A percentile compares a stretch with the other conserved stretches of the same genome.
These are phyloP conservation scores for Diadema setosum DNA, from an alignment of 35 echinoderm and acorn worm genomes.

Conservation along the genomic window DNA sequence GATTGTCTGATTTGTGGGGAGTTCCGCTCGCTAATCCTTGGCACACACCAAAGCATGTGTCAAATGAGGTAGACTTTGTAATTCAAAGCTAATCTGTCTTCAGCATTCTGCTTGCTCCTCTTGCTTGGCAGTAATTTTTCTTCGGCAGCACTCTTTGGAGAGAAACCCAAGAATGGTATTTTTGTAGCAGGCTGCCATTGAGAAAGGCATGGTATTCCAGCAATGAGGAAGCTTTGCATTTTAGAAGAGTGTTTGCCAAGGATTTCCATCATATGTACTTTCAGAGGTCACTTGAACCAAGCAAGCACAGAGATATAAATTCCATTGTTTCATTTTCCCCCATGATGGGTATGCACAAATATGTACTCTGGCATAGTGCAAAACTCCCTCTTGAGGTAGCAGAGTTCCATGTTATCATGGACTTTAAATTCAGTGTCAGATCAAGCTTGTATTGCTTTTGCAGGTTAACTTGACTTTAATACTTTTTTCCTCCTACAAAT, in stretches of 20 bases:
- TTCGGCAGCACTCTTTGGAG: too few relatives aligned
- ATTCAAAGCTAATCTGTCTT: not conserved
- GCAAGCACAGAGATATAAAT: not conserved
- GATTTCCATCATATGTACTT: conserved; percentile 16
- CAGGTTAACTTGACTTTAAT: too few relatives aligned
- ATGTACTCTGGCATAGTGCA: too few relatives aligned
- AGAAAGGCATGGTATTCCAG: not conserved
- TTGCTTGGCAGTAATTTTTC: not conserved
- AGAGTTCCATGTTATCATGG: too few relatives aligned
- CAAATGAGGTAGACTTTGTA: conserved; percentile 8
- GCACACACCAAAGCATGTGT: not conserved
- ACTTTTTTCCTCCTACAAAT: too few relatives aligned
- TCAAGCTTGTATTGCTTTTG: too few relatives aligned
- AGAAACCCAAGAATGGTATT: too few relatives aligned
- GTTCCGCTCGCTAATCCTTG: not conserved
- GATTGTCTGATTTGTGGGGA: conserved; percentile 4
- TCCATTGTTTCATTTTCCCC: not conserved
- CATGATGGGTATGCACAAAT: too few relatives aligned
- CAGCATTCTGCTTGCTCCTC: too few relatives aligned
- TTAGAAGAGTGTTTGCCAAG: not conserved
- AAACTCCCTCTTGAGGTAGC: too few relatives aligned
- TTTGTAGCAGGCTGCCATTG: too few relatives aligned
- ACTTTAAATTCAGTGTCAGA: too few relatives aligned
- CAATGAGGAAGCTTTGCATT: conserved; percentile 22
- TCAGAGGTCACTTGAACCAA: not conserved